Base-by-base conservation (phyloP, 2,888 invertebrate species). In the Patella caerulea region DNA sequence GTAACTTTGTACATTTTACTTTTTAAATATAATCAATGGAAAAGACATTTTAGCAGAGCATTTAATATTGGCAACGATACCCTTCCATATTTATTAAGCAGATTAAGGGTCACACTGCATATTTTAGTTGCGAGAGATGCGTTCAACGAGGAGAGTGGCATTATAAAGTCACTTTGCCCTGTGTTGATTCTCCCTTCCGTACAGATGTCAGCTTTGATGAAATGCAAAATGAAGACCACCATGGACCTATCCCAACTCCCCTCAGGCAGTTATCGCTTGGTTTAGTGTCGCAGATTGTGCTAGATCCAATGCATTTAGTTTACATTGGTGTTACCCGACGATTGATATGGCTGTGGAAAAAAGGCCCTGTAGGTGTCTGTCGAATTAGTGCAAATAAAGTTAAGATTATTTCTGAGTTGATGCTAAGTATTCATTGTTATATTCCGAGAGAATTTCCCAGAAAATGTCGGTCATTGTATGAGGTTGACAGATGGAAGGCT, bases 221-320 rank as follows among this genome's bases (percentile, higher is more conserved):
- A 69, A 78, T 79, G 79, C 24, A 45, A 29, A 24, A 84, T 77
- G 78, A 73, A 45, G 75, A 79, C 4, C 85, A 86, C 77, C 85
- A 87, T 54, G 45, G 59, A n/a, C n/a, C n/a, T 59, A 82, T 79
- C 3, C 19, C 7, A 45, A 79, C 79, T 19, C 81, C 82, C 54
- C 55, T 79, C 4, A 45, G 19, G 55, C 45, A 76, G 17, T 69
- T 82, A 45, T 56, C 77, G 45, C 56, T 85, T 76, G 79, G 82
- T 5, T 74, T 83, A 77, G 78, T 86, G 19, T 56, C 82, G 14
- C 75, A 80, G 55, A 81, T 88, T 79, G 81, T 82, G 7, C 76
- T 87, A n/a, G 88, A 88, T 72, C 84, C 85, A 54, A 88, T 89
- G 88, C 88, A 89, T 72, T 79, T 86, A 17, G 81, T 86, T 1